Base-by-base conservation (phyloP, 2,797 vertebrate species). In the Sylvilagus floridanus region DNA sequence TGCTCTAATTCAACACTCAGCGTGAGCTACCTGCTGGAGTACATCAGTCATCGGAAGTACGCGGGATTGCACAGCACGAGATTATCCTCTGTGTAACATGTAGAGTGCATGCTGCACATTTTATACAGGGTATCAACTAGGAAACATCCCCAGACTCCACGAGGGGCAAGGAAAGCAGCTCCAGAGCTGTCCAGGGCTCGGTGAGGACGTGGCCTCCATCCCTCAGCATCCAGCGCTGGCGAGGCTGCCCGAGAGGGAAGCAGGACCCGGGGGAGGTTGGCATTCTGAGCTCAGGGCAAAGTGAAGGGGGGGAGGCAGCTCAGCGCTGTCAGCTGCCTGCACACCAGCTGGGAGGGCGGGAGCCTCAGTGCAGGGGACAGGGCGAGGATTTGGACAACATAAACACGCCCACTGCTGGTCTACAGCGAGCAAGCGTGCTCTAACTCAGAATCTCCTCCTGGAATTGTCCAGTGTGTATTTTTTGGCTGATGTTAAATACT, bases 381-480 rank as follows among this genome's bases (percentile, higher is more conserved):
- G 26, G 13, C 6, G 1, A 3, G 21, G 24, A 1, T 30, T 9
- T 26, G 1, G 26, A n/a, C 9, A 84, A 54, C 3, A 28, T 3
- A 26, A 42, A 9, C 28, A 2, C 4, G 30, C 47, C 6, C 17
- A 12, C 26, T 69, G 1, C 0, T 47, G 9, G 30, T 10, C 73
- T 21, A 28, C 12, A 32, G 54, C n/a, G 79, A 91, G 17, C 2
- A 1, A 30, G 13, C 50, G 12, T 26, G 24, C 62, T 68, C 11
- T 42, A 60, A n/a, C 54, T 60, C n/a, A 42, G 24, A 16, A 66
- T 19, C 28, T 50, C 28, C 21, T 30, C 90, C 66, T 90, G 16
- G 47, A 93, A 13, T 30, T 35, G 42, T 4, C 10, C 21, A 12
- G 52, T 32, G 19, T 13, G 30, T 35, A 26, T 3, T 28, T 79